phyloP scores from a whole-genome alignment of 1,140 invertebrate species.

The Macrostomum lignano region DNA sequence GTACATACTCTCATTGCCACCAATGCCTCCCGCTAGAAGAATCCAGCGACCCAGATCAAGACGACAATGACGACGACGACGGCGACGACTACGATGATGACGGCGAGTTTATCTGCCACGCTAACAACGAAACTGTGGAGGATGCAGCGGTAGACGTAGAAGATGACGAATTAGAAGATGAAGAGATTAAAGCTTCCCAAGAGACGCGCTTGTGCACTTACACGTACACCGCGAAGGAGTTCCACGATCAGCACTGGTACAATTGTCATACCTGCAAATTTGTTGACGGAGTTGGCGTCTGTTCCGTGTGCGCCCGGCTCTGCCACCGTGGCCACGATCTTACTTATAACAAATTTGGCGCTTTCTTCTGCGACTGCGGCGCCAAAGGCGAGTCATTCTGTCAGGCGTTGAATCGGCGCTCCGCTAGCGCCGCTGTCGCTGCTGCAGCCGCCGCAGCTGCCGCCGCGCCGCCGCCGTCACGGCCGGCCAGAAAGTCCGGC shows the following conservation, averaged over 20 bases:
- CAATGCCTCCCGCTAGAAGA: no score
- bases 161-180: no score
- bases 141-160: no score
- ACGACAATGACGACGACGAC: no score
- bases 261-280: conserved; percentile 91
- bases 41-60: no score
- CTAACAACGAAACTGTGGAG: no score
- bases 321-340: conserved; percentile 85
- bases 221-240: conserved; percentile 79
- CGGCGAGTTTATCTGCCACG: no score
- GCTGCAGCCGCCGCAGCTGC: conserved; percentile 24
- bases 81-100: no score
- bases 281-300: conserved; percentile 85
- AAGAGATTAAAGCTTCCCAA: no score
- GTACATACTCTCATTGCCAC: no score
- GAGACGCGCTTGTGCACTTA: conserved; percentile 96
- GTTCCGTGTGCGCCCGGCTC: conserved; percentile 75
- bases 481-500: no score
- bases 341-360: conserved; percentile 85
- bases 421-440: conserved; percentile 8
- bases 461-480: conserved; percentile 32
- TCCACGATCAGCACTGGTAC: conserved; percentile 65
- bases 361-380: conserved; percentile 95
- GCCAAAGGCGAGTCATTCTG: conserved; percentile 57
- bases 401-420: conserved; percentile 32